Conservation (phyloP, 2,797 vertebrate species). For the Propithecus deckenii region DNA sequence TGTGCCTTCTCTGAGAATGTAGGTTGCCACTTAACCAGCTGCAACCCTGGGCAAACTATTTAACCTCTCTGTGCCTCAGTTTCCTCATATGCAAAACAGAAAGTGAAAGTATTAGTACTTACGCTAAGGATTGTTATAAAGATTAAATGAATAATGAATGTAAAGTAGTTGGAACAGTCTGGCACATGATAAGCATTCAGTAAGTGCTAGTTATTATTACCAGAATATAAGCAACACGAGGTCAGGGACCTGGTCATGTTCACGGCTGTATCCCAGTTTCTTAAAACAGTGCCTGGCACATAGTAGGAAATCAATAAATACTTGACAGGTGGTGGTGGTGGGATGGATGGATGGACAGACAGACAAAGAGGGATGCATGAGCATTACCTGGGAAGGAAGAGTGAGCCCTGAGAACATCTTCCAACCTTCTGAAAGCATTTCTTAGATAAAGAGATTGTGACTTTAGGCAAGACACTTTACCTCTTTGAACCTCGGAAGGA, state of each 20-base stretch:
- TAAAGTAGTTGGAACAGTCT: not conserved
- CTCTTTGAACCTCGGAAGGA: not conserved
- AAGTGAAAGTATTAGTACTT: not conserved
- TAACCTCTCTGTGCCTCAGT: not conserved
- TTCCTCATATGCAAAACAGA: not conserved
- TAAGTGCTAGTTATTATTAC: not conserved
- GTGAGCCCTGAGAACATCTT: not conserved
- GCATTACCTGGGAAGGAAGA: not conserved
- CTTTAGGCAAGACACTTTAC: not conserved
- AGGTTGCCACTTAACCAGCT: not conserved
- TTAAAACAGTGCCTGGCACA: not conserved
- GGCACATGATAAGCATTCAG: not conserved
- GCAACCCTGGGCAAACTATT: not conserved
- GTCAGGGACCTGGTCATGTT: not conserved
- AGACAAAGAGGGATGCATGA: not conserved
- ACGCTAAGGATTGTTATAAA: not conserved
- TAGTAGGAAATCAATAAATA: not conserved
- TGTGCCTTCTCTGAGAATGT: not conserved
- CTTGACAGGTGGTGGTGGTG: too few relatives aligned
- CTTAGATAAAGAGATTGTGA: not conserved
- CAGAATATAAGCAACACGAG: not conserved
- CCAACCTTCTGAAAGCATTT: not conserved
- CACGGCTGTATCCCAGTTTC: not conserved
- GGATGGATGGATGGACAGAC: not conserved
- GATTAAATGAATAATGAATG: not conserved